Percentiles rank a stretch among this genome's conserved stretches.
phyloP scores from a whole-genome alignment of 2,888 invertebrate genomes.

The Phortica magna region DNA sequence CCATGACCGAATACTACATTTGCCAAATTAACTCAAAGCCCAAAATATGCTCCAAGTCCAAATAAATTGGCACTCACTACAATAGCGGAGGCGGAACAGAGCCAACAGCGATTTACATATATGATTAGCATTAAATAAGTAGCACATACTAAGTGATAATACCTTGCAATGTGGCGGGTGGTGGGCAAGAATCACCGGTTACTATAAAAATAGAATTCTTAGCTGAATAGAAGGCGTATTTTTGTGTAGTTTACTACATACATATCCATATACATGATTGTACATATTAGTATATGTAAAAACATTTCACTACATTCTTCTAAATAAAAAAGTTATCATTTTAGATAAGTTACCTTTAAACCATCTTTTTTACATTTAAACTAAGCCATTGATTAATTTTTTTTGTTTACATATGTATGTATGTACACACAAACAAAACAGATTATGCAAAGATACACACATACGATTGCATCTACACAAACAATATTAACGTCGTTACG shows the following conservation, averaged over 20 bases:
- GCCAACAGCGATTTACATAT: constrained; percentile 9
- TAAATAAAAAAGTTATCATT: not conserved
- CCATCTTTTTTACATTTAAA: not conserved
- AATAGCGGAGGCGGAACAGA: not conserved
- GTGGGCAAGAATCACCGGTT: not conserved
- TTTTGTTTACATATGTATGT: not conserved
- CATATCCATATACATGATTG: not conserved
- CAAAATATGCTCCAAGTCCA: constrained; percentile 31
- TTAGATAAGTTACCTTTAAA: not conserved
- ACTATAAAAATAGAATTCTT: constrained; percentile 13
- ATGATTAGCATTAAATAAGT: constrained; percentile 27
- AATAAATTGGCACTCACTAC: constrained; percentile 23
- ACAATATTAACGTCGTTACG: not conserved
- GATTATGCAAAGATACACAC: not conserved
- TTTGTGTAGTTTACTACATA: not conserved
- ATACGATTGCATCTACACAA: not conserved
- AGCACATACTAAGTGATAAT: not conserved
- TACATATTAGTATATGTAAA: too few species aligned
- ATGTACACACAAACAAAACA: not conserved
- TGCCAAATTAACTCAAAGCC: constrained; percentile 26
- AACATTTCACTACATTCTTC: too few species aligned
- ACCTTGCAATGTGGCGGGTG: not conserved
- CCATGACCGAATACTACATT: constrained; percentile 33
- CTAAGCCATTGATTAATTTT: not conserved
- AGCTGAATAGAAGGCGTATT: not conserved